Percentiles rank a stretch among this genome's conserved stretches.
phyloP scores from a whole-genome alignment of 2,888 invertebrate genomes.

The Drosophila meridiana region DNA sequence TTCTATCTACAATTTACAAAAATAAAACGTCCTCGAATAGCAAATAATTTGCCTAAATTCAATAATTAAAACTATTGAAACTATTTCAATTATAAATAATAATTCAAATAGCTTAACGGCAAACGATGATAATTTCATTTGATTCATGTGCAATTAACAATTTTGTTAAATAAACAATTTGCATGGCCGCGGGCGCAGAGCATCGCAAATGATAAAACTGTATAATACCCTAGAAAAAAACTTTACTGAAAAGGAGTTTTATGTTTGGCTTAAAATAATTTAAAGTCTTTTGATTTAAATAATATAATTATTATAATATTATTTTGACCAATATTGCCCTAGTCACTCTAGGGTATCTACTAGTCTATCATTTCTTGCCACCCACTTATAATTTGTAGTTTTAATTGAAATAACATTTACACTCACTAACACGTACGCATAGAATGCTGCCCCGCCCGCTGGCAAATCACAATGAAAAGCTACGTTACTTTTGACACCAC shows the following conservation, averaged over 20 bases:
- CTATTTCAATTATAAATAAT: slow-evolving; percentile 4
- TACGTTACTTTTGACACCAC: slow-evolving; percentile 66
- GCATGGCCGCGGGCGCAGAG: slow-evolving; percentile 5
- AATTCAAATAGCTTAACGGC: not conserved
- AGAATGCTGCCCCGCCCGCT: slow-evolving; percentile 10
- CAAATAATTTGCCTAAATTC: not conserved
- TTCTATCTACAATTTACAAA: not conserved
- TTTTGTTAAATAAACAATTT: slow-evolving; percentile 24
- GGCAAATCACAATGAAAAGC: slow-evolving; percentile 68
- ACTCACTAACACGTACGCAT: slow-evolving; percentile 47
- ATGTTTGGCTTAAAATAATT: not conserved
- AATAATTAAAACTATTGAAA: not conserved
- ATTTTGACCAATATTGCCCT: no score
- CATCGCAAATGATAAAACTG: slow-evolving; percentile 9
- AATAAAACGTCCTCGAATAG: not conserved
- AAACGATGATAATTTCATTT: not conserved
- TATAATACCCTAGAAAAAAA: not conserved
- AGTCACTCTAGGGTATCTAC: not conserved
- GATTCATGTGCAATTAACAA: slow-evolving; percentile 20
- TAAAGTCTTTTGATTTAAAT: not conserved
- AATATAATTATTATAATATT: no score
- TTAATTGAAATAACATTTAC: slow-evolving; percentile 71
- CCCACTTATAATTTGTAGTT: slow-evolving; percentile 43
- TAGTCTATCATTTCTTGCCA: not conserved
- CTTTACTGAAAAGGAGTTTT: not conserved